A percentile compares a stretch with the other conserved stretches of the same genome.
These are phyloP conservation scores for Sylvilagus bachmani DNA, from an alignment of 2,113 vertebrate genomes.

Conservation along the genomic window DNA sequence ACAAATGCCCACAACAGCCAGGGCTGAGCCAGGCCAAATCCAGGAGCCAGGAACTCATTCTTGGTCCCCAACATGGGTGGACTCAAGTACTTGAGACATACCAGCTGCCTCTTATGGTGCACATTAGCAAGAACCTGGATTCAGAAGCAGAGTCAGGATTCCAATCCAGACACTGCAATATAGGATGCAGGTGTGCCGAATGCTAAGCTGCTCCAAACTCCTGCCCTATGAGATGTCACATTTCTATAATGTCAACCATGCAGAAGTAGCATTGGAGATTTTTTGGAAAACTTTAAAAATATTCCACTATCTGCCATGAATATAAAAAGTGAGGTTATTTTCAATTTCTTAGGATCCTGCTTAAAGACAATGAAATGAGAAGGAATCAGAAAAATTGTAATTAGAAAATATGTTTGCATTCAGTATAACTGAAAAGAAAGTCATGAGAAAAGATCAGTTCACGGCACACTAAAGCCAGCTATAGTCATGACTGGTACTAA, in stretches of 20 bases:
- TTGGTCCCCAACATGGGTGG: no score
- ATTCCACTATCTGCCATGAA: constrained; percentile 34
- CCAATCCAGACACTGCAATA: no score
- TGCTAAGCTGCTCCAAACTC: no score
- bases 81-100: no score
- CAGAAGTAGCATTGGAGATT: constrained; percentile 7
- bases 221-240: neutral
- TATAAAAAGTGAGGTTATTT: constrained; percentile 46
- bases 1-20: no score
- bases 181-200: no score
- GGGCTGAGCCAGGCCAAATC: no score
- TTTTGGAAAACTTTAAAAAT: constrained; percentile 59
- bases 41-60: no score
- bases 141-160: no score
- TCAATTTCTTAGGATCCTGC: constrained; percentile 24
- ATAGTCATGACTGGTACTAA: neutral
- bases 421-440: constrained; percentile 37
- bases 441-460: constrained; percentile 7
- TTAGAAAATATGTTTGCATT: neutral
- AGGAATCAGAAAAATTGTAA: constrained; percentile 45
- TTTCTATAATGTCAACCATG: neutral
- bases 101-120: no score
- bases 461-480: neutral
- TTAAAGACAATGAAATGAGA: constrained; percentile 49
- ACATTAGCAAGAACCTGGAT: no score